Percentiles rank a stretch among this genome's conserved stretches.
These are phyloP conservation scores for Zeuzera pyrina DNA, from an alignment of 2,888 invertebrate species.

Conservation along the genomic window DNA sequence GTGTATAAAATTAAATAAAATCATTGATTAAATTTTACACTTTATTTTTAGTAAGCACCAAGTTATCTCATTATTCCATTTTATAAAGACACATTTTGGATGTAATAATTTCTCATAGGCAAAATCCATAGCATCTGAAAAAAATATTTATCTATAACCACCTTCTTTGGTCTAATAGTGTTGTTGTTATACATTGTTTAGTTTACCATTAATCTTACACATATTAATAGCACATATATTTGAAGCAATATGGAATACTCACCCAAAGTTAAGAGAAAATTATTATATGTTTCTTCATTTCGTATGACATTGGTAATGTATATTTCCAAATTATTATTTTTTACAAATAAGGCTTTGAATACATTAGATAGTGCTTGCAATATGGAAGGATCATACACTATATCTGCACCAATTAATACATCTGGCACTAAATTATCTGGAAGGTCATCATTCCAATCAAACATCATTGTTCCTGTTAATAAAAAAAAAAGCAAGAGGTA, in stretches of 20 bases:
- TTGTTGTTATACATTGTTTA: too few species aligned
- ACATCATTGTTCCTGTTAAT: conserved; percentile 35
- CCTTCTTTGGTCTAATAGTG: too few species aligned
- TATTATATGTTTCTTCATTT: conserved; percentile 74
- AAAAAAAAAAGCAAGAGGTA: not conserved
- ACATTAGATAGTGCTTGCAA: conserved; percentile 41
- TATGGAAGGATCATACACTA: conserved; percentile 57
- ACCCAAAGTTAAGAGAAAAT: conserved; percentile 74
- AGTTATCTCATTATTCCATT: conserved; percentile 37
- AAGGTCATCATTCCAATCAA: conserved; percentile 49
- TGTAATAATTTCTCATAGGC: conserved; percentile 22
- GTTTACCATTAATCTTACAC: too few species aligned
- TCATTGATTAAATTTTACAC: too few species aligned
- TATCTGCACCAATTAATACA: conserved; percentile 55
- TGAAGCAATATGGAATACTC: too few species aligned
- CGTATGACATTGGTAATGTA: conserved; percentile 66
- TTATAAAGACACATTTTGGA: conserved; percentile 24
- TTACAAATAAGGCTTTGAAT: conserved; percentile 30
- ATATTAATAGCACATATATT: too few species aligned
- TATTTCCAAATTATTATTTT: conserved; percentile 36
- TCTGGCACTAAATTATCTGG: conserved; percentile 35
- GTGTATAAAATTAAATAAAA: too few species aligned
- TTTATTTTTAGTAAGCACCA: conserved; percentile 40
- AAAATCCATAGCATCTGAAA: conserved; percentile 35
- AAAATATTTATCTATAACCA: conserved; percentile 1